Percentiles rank a stretch among this genome's conserved stretches.
These are phyloP conservation scores for Ranitomeya variabilis DNA, from an alignment of 2,113 vertebrate genomes.

Conservation along the genomic window DNA sequence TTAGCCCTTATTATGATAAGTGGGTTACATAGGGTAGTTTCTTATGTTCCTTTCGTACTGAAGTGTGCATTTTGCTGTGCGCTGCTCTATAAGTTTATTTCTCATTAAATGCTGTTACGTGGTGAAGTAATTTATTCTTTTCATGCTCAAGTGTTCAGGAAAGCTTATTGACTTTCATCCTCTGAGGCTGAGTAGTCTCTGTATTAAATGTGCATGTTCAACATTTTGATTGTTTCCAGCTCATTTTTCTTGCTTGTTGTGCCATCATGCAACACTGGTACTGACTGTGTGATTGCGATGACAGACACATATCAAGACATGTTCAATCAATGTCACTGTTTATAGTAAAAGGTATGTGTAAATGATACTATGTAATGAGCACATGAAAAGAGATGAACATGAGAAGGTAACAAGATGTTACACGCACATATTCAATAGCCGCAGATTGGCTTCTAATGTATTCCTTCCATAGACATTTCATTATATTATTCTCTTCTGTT, in stretches of 20 bases:
- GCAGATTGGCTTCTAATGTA: neutral
- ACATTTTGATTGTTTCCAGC: slow-evolving; percentile 52
- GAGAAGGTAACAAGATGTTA: neutral
- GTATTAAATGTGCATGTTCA: slow-evolving; percentile 50
- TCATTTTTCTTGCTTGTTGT: slow-evolving; percentile 50
- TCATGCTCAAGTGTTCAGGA: slow-evolving; percentile 56
- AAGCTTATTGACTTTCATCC: slow-evolving; percentile 57
- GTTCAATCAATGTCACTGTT: slow-evolving; percentile 15
- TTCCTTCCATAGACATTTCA: neutral
- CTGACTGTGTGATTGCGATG: slow-evolving; percentile 34
- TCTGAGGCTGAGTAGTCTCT: slow-evolving; percentile 45
- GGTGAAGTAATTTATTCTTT: slow-evolving; percentile 45
- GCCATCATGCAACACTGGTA: slow-evolving; percentile 3
- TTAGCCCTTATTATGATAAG: slow-evolving; percentile 12
- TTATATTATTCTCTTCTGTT: neutral
- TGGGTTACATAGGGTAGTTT: neutral
- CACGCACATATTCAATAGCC: neutral
- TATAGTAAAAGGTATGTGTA: neutral
- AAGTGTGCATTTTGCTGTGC: slow-evolving; percentile 31
- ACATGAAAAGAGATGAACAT: neutral
- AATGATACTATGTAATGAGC: neutral
- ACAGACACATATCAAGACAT: slow-evolving; percentile 17
- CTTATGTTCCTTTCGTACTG: neutral
- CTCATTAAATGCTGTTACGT: slow-evolving; percentile 48
- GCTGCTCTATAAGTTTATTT: slow-evolving; percentile 34